phyloP scores from a whole-genome alignment of 2,797 vertebrate species.

The Oreortyx pictus region DNA sequence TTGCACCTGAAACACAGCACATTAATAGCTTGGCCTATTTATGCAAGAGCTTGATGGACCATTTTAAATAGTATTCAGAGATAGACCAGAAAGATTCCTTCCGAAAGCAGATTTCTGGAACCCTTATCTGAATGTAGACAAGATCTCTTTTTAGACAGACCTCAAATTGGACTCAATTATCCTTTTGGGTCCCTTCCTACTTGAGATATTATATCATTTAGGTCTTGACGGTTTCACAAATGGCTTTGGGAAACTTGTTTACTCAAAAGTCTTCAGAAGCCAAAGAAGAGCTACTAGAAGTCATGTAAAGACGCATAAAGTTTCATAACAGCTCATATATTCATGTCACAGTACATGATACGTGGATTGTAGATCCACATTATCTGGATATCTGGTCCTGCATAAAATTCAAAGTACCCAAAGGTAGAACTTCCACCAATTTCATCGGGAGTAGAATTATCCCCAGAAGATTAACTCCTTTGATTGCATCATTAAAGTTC shows the following conservation, averaged over 20 bases:
- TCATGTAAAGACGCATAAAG: not conserved
- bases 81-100: not conserved
- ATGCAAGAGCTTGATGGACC: not conserved
- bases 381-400: not conserved
- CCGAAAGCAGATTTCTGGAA: not conserved
- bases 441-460: not conserved
- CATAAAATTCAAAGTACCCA: not conserved
- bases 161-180: not conserved
- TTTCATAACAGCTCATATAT: not conserved
- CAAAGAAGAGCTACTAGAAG: not conserved
- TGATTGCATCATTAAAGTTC: not conserved
- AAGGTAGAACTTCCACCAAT: not conserved
- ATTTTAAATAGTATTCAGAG: not conserved
- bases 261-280: not conserved
- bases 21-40: not conserved
- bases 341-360: not conserved
- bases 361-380: not conserved
- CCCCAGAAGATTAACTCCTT: not conserved
- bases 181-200: not conserved
- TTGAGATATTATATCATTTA: not conserved
- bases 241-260: not conserved
- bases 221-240: not conserved
- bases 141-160: not conserved
- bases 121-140: not conserved
- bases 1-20: not conserved